Percentiles rank a stretch among this genome's conserved stretches.
Evolutionary conservation across 2,113 vertebrate species (phyloP).

Genomic region (Regulus satrapa): DNA sequence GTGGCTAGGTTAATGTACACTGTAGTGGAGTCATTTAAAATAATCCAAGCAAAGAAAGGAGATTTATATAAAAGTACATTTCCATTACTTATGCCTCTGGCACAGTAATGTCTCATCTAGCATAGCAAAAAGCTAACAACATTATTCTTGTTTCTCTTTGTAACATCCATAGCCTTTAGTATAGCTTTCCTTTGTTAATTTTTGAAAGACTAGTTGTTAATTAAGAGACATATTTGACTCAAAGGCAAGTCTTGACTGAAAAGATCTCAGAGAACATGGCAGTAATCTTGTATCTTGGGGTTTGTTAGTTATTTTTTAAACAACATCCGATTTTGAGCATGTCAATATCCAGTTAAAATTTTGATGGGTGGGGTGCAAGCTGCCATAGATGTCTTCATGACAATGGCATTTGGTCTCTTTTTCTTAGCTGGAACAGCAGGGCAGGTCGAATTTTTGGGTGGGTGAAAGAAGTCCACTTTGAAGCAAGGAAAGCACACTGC

Average conservation of each 20-base stretch:
- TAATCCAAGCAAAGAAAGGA: conserved; percentile 50
- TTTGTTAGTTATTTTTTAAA: background rate
- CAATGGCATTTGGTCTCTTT: background rate
- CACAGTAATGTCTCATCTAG: background rate
- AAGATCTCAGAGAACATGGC: background rate
- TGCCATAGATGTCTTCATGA: background rate
- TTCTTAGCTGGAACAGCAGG: background rate
- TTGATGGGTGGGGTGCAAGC: background rate
- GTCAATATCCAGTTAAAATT: background rate
- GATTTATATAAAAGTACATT: conserved; percentile 47
- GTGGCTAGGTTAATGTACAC: conserved; percentile 13
- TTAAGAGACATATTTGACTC: background rate
- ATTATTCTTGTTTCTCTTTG: background rate
- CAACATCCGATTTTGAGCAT: background rate
- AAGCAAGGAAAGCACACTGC: background rate
- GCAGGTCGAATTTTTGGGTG: background rate
- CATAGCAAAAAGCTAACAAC: background rate
- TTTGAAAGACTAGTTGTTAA: conserved; percentile 14
- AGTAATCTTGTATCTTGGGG: background rate
- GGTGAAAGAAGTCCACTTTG: conserved; percentile 8
- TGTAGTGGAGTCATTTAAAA: conserved; percentile 41
- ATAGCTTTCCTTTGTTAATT: background rate
- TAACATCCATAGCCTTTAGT: background rate
- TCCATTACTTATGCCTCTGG: conserved; percentile 1
- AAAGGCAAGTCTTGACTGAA: background rate